Evolutionary conservation across 2,888 invertebrate genomes (phyloP).

Genomic region (Sinohyriopsis cumingii): DNA sequence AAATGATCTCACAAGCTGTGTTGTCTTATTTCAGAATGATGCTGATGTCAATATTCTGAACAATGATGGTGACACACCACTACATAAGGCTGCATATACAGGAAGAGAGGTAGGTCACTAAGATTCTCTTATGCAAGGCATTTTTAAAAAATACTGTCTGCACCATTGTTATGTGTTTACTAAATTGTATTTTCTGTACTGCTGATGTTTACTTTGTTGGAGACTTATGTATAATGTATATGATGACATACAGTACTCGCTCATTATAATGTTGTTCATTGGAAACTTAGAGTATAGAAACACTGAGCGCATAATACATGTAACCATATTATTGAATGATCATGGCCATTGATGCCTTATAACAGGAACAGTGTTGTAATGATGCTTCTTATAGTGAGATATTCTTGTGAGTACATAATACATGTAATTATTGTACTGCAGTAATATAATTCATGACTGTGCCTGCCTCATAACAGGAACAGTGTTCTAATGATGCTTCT

Average conservation of each 20-base stretch:
- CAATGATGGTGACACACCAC: slow-evolving; percentile 78
- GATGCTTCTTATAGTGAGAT: background rate
- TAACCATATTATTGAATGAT: too few species aligned
- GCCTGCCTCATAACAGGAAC: too few species aligned
- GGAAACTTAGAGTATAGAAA: background rate
- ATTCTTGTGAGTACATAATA: background rate
- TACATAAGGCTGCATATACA: slow-evolving; percentile 81
- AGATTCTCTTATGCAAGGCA: background rate
- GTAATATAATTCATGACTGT: background rate
- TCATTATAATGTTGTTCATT: background rate
- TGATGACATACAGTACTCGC: background rate
- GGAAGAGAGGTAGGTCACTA: slow-evolving; percentile 77
- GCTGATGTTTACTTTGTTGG: too few species aligned
- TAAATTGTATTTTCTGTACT: too few species aligned
- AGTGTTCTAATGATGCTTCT: too few species aligned
- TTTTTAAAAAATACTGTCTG: background rate
- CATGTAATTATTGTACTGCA: background rate
- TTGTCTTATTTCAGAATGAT: slow-evolving; percentile 73
- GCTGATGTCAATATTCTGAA: slow-evolving; percentile 80
- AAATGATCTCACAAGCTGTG: background rate
- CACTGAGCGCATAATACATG: too few species aligned
- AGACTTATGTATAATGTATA: background rate
- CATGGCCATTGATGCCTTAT: too few species aligned
- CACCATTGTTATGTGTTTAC: background rate
- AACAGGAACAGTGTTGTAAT: too few species aligned